Conservation (phyloP, 23 tunicate species). For the Trididemnum miniatum region DNA sequence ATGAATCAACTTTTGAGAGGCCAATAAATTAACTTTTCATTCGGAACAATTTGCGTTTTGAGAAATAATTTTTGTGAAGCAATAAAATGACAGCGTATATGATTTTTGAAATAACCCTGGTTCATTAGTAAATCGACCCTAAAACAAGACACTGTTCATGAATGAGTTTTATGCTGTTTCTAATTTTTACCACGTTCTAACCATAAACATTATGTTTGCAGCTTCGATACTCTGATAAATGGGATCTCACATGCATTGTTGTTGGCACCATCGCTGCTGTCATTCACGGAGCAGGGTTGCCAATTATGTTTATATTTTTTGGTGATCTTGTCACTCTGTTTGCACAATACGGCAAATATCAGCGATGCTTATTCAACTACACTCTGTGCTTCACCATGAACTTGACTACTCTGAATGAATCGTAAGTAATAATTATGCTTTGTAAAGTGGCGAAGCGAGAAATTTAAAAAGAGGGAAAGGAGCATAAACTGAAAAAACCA, state of each 20-base stretch:
- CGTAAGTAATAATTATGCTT: constrained; percentile 21
- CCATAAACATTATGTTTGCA: constrained; percentile 14
- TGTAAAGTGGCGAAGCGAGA: neutral
- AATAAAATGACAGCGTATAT: too few relatives aligned
- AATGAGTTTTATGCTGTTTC: too few relatives aligned
- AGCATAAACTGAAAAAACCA: too few relatives aligned
- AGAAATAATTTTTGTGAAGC: too few relatives aligned
- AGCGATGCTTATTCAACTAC: constrained; percentile 31
- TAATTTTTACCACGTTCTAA: too few relatives aligned
- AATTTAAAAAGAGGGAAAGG: too few relatives aligned
- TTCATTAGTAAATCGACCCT: too few relatives aligned
- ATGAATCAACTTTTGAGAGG: too few relatives aligned
- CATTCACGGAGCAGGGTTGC: constrained; percentile 40
- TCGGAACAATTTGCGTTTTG: too few relatives aligned
- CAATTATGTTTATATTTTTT: constrained; percentile 39
- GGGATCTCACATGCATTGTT: neutral
- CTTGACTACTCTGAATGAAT: neutral
- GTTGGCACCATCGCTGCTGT: constrained; percentile 24
- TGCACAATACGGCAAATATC: constrained; percentile 23
- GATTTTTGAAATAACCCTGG: too few relatives aligned
- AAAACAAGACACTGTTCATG: too few relatives aligned
- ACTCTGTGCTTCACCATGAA: constrained; percentile 10
- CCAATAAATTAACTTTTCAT: too few relatives aligned
- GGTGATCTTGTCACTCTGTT: constrained; percentile 33
- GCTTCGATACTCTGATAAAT: constrained; percentile 36